Base-by-base conservation (phyloP, 2,113 vertebrate species). In the Strigops habroptila region DNA sequence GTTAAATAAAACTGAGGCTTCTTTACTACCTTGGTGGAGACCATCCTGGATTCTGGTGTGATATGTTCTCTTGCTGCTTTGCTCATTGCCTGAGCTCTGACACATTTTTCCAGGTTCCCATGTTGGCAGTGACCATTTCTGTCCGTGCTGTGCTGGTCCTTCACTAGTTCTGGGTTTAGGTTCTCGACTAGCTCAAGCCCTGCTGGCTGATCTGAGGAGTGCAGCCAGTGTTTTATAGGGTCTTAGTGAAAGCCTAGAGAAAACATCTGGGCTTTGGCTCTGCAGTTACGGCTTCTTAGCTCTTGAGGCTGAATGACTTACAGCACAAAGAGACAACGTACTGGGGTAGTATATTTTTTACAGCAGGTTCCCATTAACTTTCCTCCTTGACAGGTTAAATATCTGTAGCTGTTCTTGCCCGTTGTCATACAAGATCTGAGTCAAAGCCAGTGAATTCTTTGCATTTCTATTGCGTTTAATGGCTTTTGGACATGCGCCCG, bases 391-490 rank as follows among this genome's bases (percentile, higher is more conserved):
- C 80, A 71, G 46, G 31, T 70, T 82, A 79, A 87, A 65, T 75
- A 88, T 86, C 44, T 90, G 43, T 95, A 84, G 60, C 62, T 71
- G n/a, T 68, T 91, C 46, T 53, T 88, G 80, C 52, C 69, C 1
- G 0, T 76, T 93, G 77, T 89, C 88, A 88, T 92, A 87, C 44
- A 84, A 93, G 80, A n/a, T 82, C 57, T 49, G 86, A 84, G 46
- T 73, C 49, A 76, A 86, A 94, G 95, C 74, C 83, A 92, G 67
- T 10, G 49, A 92, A 59, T 79, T 92, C 83, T 91, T 82, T 88
- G 90, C 74, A 84, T 91, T 96, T 95, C 49, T 93, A 28, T 93
- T 89, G 91, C 89, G 49, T 84, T 85, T 84, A 94, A 82, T 92
- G 70, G 52, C 59, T 7, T 87, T 92, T 93, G 93, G 88, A 73